Percentiles rank a stretch among this genome's conserved stretches.
Conservation (phyloP, 2,888 invertebrate species). For the Eupithecia vulgata region DNA sequence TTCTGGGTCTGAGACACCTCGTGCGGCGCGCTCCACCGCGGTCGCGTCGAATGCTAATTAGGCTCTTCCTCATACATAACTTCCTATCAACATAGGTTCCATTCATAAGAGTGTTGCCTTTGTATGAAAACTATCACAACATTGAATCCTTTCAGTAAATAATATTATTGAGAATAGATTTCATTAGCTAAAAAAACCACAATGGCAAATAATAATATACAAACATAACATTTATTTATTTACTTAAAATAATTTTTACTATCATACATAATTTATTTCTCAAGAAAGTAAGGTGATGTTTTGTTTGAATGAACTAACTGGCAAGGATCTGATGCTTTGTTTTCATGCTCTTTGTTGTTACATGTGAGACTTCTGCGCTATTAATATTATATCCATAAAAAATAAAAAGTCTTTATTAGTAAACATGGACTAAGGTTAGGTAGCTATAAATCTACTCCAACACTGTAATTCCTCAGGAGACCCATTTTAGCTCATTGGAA, state of each 20-base stretch:
- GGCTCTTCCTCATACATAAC: slow-evolving; percentile 73
- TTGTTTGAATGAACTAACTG: not conserved
- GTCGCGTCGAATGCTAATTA: slow-evolving; percentile 78
- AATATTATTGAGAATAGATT: not conserved
- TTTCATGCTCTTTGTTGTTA: not conserved
- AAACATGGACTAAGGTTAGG: not conserved
- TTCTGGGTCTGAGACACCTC: slow-evolving; percentile 59
- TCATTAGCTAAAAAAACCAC: not conserved
- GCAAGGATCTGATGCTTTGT: not conserved
- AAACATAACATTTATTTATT: no score
- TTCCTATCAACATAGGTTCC: slow-evolving; percentile 63
- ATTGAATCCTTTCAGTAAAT: not conserved
- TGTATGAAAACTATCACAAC: slow-evolving; percentile 36
- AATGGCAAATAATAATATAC: not conserved
- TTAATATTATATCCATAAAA: not conserved
- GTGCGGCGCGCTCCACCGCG: slow-evolving; percentile 65
- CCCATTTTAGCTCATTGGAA: not conserved
- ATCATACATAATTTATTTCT: not conserved
- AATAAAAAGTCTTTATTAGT: not conserved
- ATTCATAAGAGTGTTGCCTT: slow-evolving; percentile 40
- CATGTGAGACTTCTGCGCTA: not conserved
- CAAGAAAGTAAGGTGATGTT: not conserved
- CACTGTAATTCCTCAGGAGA: not conserved
- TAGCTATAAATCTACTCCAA: not conserved
- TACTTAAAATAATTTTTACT: not conserved